Evolutionary conservation across 2,113 vertebrate genomes (phyloP).

Genomic region (Ptilonorhynchus violaceus): DNA sequence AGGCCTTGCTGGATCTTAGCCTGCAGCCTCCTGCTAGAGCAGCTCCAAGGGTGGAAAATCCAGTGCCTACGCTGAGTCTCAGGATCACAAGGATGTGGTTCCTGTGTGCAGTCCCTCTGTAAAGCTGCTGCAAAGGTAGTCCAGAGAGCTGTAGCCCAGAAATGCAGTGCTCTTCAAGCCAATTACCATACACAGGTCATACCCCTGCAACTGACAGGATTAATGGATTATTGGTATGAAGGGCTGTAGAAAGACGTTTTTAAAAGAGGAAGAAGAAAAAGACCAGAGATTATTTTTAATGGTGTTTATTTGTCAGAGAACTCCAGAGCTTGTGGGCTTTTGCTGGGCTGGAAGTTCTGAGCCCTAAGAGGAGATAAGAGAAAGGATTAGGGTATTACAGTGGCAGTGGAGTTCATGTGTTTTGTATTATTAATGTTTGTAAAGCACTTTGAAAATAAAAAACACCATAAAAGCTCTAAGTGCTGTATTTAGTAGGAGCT

Average conservation of each 20-base stretch:
- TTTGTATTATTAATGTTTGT: conserved; percentile 60
- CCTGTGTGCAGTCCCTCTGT: not conserved
- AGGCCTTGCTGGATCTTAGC: not conserved
- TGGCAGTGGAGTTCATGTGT: not conserved
- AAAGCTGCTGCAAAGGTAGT: not conserved
- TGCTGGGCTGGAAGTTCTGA: not conserved
- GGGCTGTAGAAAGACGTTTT: not conserved
- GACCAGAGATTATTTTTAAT: conserved; percentile 23
- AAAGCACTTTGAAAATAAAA: conserved; percentile 53
- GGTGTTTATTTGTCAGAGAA: conserved; percentile 18
- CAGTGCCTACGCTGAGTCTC: not conserved
- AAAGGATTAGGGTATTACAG: conserved; percentile 27
- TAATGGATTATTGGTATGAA: conserved; percentile 13
- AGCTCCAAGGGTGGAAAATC: not conserved
- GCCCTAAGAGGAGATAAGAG: conserved; percentile 16
- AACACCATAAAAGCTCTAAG: conserved; percentile 29
- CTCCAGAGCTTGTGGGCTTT: not conserved
- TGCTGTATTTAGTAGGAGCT: conserved; percentile 26
- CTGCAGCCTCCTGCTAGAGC: not conserved
- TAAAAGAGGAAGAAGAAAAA: not conserved
- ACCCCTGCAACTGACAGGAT: not conserved
- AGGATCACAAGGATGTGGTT: not conserved
- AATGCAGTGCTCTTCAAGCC: not conserved
- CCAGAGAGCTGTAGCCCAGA: not conserved
- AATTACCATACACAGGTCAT: not conserved